Conservation (phyloP, 2,888 invertebrate species). For the Volucella zonaria region DNA sequence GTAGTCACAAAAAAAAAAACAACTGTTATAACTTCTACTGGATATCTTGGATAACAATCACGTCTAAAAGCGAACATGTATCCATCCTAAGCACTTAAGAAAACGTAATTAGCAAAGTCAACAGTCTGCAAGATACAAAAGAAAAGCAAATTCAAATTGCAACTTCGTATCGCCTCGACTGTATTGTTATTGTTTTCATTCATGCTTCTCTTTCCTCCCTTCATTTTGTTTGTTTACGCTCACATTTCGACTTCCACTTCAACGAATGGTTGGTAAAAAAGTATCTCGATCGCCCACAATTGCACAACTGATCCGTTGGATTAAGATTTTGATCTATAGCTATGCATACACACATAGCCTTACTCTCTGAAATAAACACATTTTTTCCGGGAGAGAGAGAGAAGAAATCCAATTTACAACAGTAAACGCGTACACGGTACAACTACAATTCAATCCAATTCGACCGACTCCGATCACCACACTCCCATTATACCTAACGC, state of each 20-base stretch:
- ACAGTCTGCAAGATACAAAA: neutral
- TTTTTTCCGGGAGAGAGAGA: conserved; percentile 29
- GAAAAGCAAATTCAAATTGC: conserved; percentile 1
- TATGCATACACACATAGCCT: conserved; percentile 3
- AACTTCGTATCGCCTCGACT: conserved; percentile 49
- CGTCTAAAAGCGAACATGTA: neutral
- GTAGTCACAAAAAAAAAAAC: too few relatives aligned
- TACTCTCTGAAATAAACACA: conserved; percentile 65
- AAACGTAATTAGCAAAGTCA: conserved; percentile 22
- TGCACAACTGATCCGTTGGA: conserved; percentile 39
- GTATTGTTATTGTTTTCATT: conserved; percentile 67
- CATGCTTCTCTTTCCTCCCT: conserved; percentile 1
- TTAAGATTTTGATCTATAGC: conserved; percentile 15
- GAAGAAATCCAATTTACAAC: conserved; percentile 26
- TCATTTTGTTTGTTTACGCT: neutral
- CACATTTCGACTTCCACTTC: neutral
- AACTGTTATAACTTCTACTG: too few relatives aligned
- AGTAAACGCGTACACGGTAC: conserved; percentile 47
- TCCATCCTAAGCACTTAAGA: neutral
- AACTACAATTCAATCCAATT: neutral
- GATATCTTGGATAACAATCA: too few relatives aligned
- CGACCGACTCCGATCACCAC: too few relatives aligned
- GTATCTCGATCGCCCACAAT: conserved; percentile 31
- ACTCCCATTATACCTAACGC: too few relatives aligned
- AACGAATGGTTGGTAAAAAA: neutral